phyloP scores from a whole-genome alignment of 2,888 invertebrate genomes.

The Epinotia nisella region DNA sequence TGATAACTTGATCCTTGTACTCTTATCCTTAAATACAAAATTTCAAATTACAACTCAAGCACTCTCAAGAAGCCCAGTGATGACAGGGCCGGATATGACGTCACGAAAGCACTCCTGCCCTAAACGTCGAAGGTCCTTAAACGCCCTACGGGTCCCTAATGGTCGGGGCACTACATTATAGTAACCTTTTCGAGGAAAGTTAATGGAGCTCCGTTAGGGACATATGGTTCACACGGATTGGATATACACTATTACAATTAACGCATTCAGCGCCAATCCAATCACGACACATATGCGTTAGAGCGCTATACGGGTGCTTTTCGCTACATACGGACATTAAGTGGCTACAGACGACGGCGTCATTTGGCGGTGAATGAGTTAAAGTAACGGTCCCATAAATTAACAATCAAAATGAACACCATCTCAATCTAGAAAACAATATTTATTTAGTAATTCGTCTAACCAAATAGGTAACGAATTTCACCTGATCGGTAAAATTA shows the following conservation, averaged over 20 bases:
- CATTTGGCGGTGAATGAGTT: no score
- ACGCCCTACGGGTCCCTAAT: slow-evolving; percentile 72
- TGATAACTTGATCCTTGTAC: slow-evolving; percentile 9
- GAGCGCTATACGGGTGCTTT: no score
- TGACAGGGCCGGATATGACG: slow-evolving; percentile 59
- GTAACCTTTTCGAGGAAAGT: slow-evolving; percentile 66
- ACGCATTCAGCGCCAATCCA: background rate
- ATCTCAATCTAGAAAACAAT: background rate
- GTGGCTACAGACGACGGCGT: no score
- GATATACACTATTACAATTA: slow-evolving; percentile 14
- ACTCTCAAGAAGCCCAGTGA: slow-evolving; percentile 45
- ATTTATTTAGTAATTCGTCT: background rate
- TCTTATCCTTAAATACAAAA: slow-evolving; percentile 26
- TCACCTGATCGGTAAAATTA: no score
- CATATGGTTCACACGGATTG: slow-evolving; percentile 43
- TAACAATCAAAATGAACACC: no score
- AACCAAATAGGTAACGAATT: background rate
- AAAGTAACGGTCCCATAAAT: no score
- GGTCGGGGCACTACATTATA: slow-evolving; percentile 70
- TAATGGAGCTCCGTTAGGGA: slow-evolving; percentile 67
- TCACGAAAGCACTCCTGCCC: slow-evolving; percentile 66
- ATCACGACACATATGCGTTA: no score
- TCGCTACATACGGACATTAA: no score
- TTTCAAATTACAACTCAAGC: slow-evolving; percentile 35
- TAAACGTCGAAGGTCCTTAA: slow-evolving; percentile 66